Base-by-base conservation (phyloP, 53 echinoderm and acorn worm species). In the Echinometra lucunter region DNA sequence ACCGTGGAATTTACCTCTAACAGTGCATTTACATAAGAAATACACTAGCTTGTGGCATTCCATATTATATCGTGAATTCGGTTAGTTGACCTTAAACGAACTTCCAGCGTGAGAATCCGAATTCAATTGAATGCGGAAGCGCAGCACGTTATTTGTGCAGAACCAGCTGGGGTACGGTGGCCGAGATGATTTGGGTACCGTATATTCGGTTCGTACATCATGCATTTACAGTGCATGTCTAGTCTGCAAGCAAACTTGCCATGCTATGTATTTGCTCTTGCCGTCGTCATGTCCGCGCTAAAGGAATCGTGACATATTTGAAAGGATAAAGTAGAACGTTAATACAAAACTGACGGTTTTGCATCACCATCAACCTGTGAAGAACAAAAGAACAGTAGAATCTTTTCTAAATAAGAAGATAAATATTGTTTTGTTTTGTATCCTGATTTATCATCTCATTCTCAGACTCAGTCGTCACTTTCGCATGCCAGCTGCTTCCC, bases 81-180 rank as follows among this genome's bases (percentile, higher is more conserved):
- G 78, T 78, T 78, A 40, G 78, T 78, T 78, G 78, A 78, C 78
- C 78, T 78, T 42, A 78, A 78, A 78, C 78, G 42, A 78, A 38
- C 42, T 78, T 78, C 42, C 42, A 40, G 40, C 3, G 21, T 42
- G 37, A 78, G 35, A 19, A 78, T 40, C 78, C 78, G 78, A 78
- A 21, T 78, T 78, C 78, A 78, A 38, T 40, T 78, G 78, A 78
- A 78, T 78, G 78, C 78, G 78, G 78, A 78, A 78, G 69, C 34
- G 9, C 34, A 4, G 78, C 78, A 75, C 40, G 42, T 40, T 19
- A 12, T 32, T 69, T 28, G 69, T 69, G 69, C 69, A 69, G 32
- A 69, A 69, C 15, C 69, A 69, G 69, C 69, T 69, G 69, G n/a
- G n/a, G n/a, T n/a, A n/a, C n/a, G n/a, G n/a, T n/a, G n/a, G 69